Base-by-base conservation (phyloP, 1,140 invertebrate genomes). In the Lineus longissimus region DNA sequence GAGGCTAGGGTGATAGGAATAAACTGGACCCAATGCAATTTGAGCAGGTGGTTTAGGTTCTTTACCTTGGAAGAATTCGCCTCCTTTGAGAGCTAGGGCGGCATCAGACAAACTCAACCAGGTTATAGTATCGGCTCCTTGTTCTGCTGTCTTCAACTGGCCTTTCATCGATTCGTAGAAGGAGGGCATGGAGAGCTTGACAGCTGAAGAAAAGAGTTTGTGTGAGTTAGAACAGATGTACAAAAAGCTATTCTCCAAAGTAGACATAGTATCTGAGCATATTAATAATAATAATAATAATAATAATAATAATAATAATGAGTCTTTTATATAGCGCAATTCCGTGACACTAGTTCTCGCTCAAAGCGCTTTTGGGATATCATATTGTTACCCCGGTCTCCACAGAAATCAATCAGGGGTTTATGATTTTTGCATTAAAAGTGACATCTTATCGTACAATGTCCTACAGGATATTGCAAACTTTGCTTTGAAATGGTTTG, bases 51-150 rank as follows among this genome's bases (percentile, higher is more conserved):
- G n/a, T n/a, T 36, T 36, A 15, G 15, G 15, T 36, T 13, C 60
- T 62, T 27, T 61, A 83, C 81, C 84, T 77, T 85, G 83, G 64
- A 79, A 85, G 70, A 86, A 85, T 22, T 77, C 67, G 6, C 84
- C 84, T 71, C 75, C 81, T 23, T 75, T 68, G 15, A 64, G 60
- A 41, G 74, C 65, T 6, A 66, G 51, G 2, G 77, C 76, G 29
- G 63, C 65, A 1, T 69, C 58, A 23, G 73, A 66, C 19, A 76
- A 36, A 56, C 84, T 79, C 23, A 86, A 67, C 85, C 85, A 86
- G 0, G 84, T 63, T 1, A 81, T 68, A 11, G 84, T 85, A 67
- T 86, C 85, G n/a, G 83, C 82, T 0, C 84, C 85, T 72, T 85
- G 73, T 27, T 79, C 77, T 13, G 81, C 66, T 4, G 81, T 81